These are phyloP conservation scores for Okamejei kenojei DNA, from an alignment of 2,797 vertebrate species.

Conservation along the genomic window DNA sequence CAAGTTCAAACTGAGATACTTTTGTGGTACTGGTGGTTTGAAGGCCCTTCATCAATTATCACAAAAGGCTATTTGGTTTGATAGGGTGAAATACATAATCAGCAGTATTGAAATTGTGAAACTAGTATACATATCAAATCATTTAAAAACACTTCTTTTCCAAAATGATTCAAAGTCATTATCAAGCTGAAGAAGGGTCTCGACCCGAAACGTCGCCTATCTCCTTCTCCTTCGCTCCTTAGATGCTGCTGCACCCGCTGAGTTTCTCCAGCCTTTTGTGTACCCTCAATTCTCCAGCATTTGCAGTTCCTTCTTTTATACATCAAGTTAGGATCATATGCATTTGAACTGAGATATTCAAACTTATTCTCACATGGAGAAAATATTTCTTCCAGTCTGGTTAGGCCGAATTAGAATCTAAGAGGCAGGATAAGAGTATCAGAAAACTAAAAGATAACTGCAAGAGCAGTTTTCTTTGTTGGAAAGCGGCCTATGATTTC, in stretches of 20 bases:
- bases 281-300: no score
- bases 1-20: neutral
- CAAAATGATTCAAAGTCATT: neutral
- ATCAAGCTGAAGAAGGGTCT: no score
- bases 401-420: neutral
- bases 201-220: no score
- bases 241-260: no score
- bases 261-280: no score
- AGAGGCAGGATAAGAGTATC: no score
- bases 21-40: conserved; percentile 5
- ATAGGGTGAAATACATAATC: neutral
- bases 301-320: no score
- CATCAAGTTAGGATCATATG: neutral
- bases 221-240: no score
- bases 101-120: neutral
- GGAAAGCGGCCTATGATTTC: neutral
- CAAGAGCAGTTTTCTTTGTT: neutral
- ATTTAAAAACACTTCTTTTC: no score
- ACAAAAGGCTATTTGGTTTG: neutral
- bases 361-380: neutral
- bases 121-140: neutral
- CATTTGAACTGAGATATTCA: neutral
- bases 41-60: neutral
- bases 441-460: neutral
- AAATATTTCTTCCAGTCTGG: neutral